Conservation (phyloP, 2,888 invertebrate genomes). For the Yponomeuta evonymella region DNA sequence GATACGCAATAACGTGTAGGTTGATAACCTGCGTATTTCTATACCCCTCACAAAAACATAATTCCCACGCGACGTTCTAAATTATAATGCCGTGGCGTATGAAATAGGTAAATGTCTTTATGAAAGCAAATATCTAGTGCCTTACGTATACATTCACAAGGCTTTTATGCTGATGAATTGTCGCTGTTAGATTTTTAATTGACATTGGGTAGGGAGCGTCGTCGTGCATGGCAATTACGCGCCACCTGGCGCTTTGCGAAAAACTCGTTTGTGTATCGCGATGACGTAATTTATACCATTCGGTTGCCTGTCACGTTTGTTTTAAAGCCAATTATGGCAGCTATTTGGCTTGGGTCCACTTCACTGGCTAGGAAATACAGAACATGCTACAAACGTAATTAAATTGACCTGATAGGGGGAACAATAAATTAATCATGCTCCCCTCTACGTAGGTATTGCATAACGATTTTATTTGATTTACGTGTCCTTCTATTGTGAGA, state of each 20-base stretch:
- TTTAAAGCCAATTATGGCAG: conserved; percentile 1
- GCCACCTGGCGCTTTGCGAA: conserved; percentile 8
- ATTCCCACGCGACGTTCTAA: neutral
- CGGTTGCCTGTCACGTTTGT: neutral
- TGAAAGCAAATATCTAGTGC: neutral
- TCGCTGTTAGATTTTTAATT: conserved; percentile 11
- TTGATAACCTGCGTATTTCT: neutral
- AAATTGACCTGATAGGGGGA: neutral
- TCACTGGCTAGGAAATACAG: neutral
- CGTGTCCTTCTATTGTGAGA: conserved; percentile 8
- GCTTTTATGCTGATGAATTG: conserved; percentile 8
- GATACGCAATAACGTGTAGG: neutral
- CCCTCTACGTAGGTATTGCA: neutral
- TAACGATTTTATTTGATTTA: conserved; percentile 1
- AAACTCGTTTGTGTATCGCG: conserved; percentile 10
- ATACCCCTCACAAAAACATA: neutral
- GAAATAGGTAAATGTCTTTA: neutral
- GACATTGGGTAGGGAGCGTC: conserved; percentile 3
- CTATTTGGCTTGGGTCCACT: neutral
- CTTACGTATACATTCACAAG: neutral
- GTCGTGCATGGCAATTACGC: neutral
- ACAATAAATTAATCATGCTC: conserved; percentile 2
- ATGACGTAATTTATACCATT: conserved; percentile 3
- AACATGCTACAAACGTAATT: neutral
- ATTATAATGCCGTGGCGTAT: neutral